A percentile compares a stretch with the other conserved stretches of the same genome.
These are phyloP conservation scores for Ectropis crepuscularia DNA, from an alignment of 2,888 invertebrate species.

Conservation along the genomic window DNA sequence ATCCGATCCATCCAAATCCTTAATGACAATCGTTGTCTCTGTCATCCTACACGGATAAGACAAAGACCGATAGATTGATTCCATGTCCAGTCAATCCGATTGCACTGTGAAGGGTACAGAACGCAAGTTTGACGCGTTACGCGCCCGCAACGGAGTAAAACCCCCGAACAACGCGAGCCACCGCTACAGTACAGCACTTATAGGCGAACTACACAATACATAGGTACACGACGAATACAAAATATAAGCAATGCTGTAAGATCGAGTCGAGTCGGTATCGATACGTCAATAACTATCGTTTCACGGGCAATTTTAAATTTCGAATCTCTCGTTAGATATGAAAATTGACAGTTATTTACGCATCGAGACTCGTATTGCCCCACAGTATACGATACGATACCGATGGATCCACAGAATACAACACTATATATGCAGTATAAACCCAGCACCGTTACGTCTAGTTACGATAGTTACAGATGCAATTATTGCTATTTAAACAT, in stretches of 20 bases:
- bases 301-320: no score
- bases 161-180: neutral
- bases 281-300: no score
- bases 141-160: neutral
- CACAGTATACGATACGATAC: conserved; percentile 25
- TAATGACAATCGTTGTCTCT: no score
- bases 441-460: conserved; percentile 83
- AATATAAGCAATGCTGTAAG: conserved; percentile 57
- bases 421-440: conserved; percentile 76
- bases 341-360: no score
- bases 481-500: conserved; percentile 67
- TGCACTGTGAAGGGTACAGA: no score
- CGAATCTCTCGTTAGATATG: no score
- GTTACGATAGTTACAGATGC: conserved; percentile 79
- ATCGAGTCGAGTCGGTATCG: no score
- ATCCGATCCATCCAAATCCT: neutral
- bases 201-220: conserved; percentile 62
- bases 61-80: no score
- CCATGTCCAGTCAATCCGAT: no score
- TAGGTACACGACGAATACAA: conserved; percentile 72
- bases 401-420: conserved; percentile 77
- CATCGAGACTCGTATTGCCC: neutral
- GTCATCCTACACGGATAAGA: no score
- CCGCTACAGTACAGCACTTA: conserved; percentile 53
- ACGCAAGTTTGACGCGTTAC: no score